Evolutionary conservation across 2,888 invertebrate genomes (phyloP), one percentile per base, ranked within the genome.

Genomic region (Podotricha telesiphe): DNA sequence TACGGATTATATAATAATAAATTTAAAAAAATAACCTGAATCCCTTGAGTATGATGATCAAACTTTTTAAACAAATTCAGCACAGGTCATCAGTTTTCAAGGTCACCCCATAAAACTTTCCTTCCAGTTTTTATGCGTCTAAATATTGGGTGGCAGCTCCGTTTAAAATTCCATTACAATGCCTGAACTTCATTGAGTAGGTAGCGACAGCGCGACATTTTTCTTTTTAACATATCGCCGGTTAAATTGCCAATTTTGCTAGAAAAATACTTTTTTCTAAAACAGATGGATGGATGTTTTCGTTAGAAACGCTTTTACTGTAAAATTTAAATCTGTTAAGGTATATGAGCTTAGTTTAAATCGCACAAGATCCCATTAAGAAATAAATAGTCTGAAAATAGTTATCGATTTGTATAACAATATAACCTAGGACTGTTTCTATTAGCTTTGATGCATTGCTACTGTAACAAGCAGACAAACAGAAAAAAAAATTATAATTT

Each of bases 221-320:
- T 55, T 55, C 11, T 17, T 13, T 53, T 28, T 55, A 5, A 55
- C 34, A 11, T 55, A 55, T 55, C 17, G 55, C n/a, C 10, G 17
- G 11, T 37, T 11, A 55, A 55, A 55, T 55, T 55, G 55, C 34
- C 55, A 55, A 55, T 55, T 37, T 55, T 55, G 34, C 17, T 55
- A 34, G 55, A 17, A 55, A 55, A 55, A 55, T 17, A n/a, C 11
- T 55, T 55, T 55, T 34, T 34, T 37, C 11, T 17, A 11, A 5
- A 17, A 10, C 15, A 53, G 3, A 28, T 8, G 8, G 10, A 28
- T 8, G 34, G n/a, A 5, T 55, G 17, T 34, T 17, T 55, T 55
- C 10, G n/a, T 34, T 34, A 34, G 7, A 0, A 34, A 55, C 13
- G 34, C 11, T 34, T 55, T 10, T 55, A 17, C 34, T 17, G 0